phyloP scores from a whole-genome alignment of 2,113 vertebrate species.

The Dascyllus trimaculatus region DNA sequence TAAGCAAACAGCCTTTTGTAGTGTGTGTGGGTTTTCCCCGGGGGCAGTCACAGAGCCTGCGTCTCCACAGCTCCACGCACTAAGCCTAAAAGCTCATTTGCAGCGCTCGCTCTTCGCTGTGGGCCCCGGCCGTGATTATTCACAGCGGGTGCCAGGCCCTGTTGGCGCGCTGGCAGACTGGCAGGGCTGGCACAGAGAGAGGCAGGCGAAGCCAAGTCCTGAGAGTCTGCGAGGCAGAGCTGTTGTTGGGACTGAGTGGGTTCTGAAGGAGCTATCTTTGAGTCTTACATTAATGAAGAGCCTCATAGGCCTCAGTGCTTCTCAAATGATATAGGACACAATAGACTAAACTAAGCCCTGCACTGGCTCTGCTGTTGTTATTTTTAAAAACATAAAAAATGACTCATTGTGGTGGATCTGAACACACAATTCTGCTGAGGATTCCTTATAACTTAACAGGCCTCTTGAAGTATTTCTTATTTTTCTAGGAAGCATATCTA shows the following conservation, averaged over 20 bases:
- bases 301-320: conserved; percentile 20
- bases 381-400: conserved; percentile 5
- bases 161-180: conserved; percentile 64
- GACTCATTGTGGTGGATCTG: neutral
- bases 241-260: conserved; percentile 71
- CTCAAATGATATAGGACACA: conserved; percentile 16
- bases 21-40: conserved; percentile 70
- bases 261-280: conserved; percentile 61
- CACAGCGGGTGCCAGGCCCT: conserved; percentile 73
- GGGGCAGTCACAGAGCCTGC: conserved; percentile 61
- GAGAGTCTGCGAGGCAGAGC: conserved; percentile 67
- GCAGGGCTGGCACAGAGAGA: conserved; percentile 54
- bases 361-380: neutral
- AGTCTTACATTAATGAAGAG: conserved; percentile 59
- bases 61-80: conserved; percentile 65
- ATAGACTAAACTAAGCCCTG: conserved; percentile 4
- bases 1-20: conserved; percentile 75
- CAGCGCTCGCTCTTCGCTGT: conserved; percentile 57
- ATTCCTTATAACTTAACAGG: conserved; percentile 1
- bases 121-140: conserved; percentile 75
- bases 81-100: conserved; percentile 81
- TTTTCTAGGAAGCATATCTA: neutral
- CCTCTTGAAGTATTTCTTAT: neutral
- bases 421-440: neutral
- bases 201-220: conserved; percentile 64